Base-by-base conservation (phyloP, 2,888 invertebrate species). In the Drosophila nr. perissopoda region DNA sequence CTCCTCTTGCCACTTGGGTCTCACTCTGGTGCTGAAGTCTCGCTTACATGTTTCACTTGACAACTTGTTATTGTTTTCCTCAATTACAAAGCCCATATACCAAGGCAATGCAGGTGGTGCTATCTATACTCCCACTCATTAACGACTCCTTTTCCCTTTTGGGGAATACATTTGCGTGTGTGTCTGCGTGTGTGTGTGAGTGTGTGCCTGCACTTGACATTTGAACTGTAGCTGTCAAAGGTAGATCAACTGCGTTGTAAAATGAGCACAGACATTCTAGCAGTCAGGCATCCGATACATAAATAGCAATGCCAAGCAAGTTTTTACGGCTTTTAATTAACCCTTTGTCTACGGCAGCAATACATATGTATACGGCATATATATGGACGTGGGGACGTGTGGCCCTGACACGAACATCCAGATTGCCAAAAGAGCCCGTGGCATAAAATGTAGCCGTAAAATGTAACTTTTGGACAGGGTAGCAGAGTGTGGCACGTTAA, bases 221-320 rank as follows among this genome's bases (percentile, higher is more conserved):
- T 89, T 87, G 83, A 88, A 80, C 90, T 84, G 78, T 68, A 81
- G 83, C 80, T 87, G 89, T 84, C 90, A 88, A 83, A 81, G 83
- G 75, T 73, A 71, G 65, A 67, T 74, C 72, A 75, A 56, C 64
- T 60, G 51, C 16, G 29, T 42, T 57, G 79, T 64, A 76, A 78
- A 69, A 57, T 64, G 80, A 83, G 68, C 56, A 29, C n/a, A 8
- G 56, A 5, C 27, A 56, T 36, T 38, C 18, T 16, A 11, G 59
- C 61, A 53, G 51, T 48, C 74, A 45, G 56, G 45, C 48, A 69
- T 51, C 64, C 64, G 69, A 72, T 79, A 63, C 49, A 54, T 8
- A 76, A 76, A 78, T 76, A 60, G 62, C 76, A 76, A 54, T 63
- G 72, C 27, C 54, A 78, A 73, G 61, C 53, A 78, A 73, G 61